Evolutionary conservation across 2,888 invertebrate species (phyloP).

Genomic region (Bembecia ichneumoniformis): DNA sequence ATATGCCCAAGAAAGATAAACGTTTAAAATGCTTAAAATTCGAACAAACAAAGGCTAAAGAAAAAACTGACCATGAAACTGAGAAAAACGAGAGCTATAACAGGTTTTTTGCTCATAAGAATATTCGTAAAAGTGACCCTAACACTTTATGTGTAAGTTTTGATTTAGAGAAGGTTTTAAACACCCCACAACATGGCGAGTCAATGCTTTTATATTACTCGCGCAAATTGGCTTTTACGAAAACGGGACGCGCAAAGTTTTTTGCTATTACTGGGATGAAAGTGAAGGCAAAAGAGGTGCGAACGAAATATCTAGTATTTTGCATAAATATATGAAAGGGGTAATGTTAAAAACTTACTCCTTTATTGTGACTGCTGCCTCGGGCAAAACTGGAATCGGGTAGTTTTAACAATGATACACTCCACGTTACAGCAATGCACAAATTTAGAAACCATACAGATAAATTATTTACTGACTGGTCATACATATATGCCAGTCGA

Average conservation of each 20-base stretch:
- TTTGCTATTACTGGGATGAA: conserved; percentile 15
- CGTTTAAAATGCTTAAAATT: conserved; percentile 11
- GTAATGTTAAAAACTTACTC: conserved; percentile 5
- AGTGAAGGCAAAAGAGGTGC: conserved; percentile 14
- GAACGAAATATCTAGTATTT: conserved; percentile 13
- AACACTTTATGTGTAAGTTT: conserved; percentile 3
- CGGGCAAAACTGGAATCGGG: conserved; percentile 22
- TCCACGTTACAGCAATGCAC: conserved; percentile 12
- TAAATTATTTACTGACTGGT: conserved; percentile 20
- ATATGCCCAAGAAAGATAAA: conserved; percentile 17
- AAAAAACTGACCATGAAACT: conserved; percentile 3
- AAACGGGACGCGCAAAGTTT: conserved; percentile 9
- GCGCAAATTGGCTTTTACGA: conserved; percentile 13
- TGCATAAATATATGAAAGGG: conserved; percentile 8
- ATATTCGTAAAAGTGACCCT: conserved; percentile 7
- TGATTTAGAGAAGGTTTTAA: conserved; percentile 15
- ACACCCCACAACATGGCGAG: conserved; percentile 18
- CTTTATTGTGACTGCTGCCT: conserved; percentile 16
- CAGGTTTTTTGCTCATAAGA: conserved; percentile 6
- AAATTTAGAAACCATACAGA: conserved; percentile 15
- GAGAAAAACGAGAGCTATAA: conserved; percentile 5
- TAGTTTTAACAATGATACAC: conserved; percentile 14
- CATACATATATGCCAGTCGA: conserved; percentile 33
- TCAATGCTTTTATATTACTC: conserved; percentile 14
- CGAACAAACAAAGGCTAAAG: neutral